Evolutionary conservation across 2,113 vertebrate species (phyloP), one percentile per base, ranked within the genome.

Genomic region (Emydura subglobosa): DNA sequence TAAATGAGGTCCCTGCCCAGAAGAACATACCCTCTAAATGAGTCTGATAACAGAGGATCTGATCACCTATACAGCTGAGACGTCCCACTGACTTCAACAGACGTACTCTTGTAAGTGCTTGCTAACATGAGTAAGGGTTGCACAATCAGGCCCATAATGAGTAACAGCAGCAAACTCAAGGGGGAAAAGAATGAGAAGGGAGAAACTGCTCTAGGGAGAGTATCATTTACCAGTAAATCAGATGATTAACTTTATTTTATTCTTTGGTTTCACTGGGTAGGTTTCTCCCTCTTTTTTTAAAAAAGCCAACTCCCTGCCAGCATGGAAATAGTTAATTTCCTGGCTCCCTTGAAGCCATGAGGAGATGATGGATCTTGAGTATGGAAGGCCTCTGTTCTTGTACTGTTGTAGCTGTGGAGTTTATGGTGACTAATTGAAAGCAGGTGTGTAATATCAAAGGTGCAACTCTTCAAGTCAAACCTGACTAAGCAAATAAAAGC

Each of bases 201-300:
- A 96, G 90, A 96, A 91, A 94, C 4, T 82, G 90, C 57, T 95
- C 90, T 61, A 55, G 94, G 87, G 82, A 53, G 14, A 95, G 44
- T 39, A 10, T 93, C 95, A 95, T 87, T 95, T 94, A 21, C 22
- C n/a, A 90, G 91, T 83, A 49, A 65, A 34, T 34, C 86, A 79
- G 78, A 82, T 89, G 72, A 94, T 78, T 61, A 83, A 87, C 44
- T 51, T 31, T 65, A 55, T 85, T 94, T 94, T 47, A 44, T 68
- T 91, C 79, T 55, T 22, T 51, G 79, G 39, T 91, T 96, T 94
- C 57, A 85, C n/a, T 57, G 25, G 21, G 25, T 57, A 34, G 7
- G n/a, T 72, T 72, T 72, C 65, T 72, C n/a, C 68, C 9, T 74
- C 68, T 42, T 53, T 89, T 86, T 82, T 31, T 47, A 92, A 93